Percentiles rank a stretch among this genome's conserved stretches.
Evolutionary conservation across 2,797 vertebrate species (phyloP).

Genomic region (Hephaestus fuliginosus): DNA sequence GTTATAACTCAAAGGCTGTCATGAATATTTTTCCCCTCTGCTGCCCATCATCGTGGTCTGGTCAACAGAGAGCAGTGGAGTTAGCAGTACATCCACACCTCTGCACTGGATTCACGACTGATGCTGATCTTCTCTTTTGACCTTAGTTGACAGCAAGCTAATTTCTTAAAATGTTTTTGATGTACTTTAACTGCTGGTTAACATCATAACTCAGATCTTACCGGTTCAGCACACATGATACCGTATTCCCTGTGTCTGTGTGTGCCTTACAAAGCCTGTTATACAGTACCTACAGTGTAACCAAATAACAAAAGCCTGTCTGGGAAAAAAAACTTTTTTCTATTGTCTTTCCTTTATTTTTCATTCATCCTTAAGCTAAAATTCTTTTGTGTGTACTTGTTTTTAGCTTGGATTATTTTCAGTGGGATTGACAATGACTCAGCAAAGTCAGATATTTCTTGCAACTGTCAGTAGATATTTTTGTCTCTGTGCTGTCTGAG

Average conservation of each 20-base stretch:
- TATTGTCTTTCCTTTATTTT: constrained; percentile 22
- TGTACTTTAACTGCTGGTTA: not conserved
- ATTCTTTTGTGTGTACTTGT: constrained; percentile 33
- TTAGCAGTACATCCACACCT: not conserved
- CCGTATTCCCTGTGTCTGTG: constrained; percentile 63
- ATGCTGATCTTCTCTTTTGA: constrained; percentile 17
- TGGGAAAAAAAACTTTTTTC: constrained; percentile 12
- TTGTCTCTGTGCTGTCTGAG: constrained; percentile 18
- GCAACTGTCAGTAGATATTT: constrained; percentile 31
- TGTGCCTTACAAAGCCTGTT: constrained; percentile 59
- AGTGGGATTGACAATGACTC: constrained; percentile 20
- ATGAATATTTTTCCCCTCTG: not conserved
- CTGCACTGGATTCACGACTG: not conserved
- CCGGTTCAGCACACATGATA: constrained; percentile 45
- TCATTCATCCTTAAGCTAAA: constrained; percentile 26
- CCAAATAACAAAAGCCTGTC: constrained; percentile 42
- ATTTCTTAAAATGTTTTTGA: constrained; percentile 1
- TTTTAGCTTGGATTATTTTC: constrained; percentile 32
- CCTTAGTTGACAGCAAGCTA: not conserved
- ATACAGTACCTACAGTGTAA: constrained; percentile 44
- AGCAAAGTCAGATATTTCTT: constrained; percentile 19
- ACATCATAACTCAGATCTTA: constrained; percentile 20
- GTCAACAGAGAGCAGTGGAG: not conserved
- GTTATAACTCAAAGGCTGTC: too few species aligned
- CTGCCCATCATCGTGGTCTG: not conserved